A percentile compares a stretch with the other conserved stretches of the same genome.
Conservation (phyloP, 2,888 invertebrate genomes). For the Nezara viridula region DNA sequence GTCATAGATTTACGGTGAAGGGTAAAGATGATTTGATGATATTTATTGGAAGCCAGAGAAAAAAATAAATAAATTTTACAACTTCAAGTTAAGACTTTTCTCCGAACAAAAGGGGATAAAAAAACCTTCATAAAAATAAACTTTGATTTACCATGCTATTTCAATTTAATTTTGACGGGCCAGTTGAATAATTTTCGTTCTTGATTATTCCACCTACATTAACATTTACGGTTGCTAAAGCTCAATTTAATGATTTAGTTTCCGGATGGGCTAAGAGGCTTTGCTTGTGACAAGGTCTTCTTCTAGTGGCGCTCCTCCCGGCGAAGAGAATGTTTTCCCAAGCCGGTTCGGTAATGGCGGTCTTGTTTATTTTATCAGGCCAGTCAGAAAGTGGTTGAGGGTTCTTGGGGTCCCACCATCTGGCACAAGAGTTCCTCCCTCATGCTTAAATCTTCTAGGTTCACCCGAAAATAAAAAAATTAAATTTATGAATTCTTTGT, state of each 20-base stretch:
- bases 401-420: neutral
- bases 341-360: conserved; percentile 34
- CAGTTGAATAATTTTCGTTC: too few relatives aligned
- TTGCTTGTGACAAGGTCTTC: neutral
- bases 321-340: conserved; percentile 28
- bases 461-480: neutral
- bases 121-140: too few relatives aligned
- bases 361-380: conserved; percentile 41
- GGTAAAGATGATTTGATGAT: too few relatives aligned
- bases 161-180: too few relatives aligned
- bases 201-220: too few relatives aligned
- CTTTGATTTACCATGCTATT: too few relatives aligned
- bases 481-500: too few relatives aligned
- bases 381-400: neutral
- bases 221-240: neutral
- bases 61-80: too few relatives aligned
- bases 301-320: neutral
- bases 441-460: neutral
- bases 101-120: too few relatives aligned
- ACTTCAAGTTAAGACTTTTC: too few relatives aligned
- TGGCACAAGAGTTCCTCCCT: neutral
- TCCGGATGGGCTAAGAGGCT: neutral
- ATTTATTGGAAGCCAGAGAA: too few relatives aligned
- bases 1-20: too few relatives aligned
- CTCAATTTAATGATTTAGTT: neutral